These are phyloP conservation scores for Poecilia wingei DNA, from an alignment of 2,797 vertebrate genomes.

Conservation along the genomic window DNA sequence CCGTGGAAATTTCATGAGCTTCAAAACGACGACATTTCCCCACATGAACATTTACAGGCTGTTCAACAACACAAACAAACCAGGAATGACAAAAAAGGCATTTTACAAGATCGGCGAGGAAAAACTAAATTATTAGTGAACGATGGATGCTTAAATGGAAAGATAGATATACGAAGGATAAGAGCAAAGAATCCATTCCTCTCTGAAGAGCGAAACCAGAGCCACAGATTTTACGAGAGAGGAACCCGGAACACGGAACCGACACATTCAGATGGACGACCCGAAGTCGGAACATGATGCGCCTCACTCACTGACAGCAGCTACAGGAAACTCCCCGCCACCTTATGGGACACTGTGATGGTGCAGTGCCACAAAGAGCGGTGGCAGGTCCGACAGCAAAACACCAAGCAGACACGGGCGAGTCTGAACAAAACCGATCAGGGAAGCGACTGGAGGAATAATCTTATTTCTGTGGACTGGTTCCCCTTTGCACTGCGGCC, in stretches of 20 bases:
- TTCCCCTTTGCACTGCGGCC: slow-evolving; percentile 6
- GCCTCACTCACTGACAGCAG: neutral
- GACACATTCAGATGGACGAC: slow-evolving; percentile 37
- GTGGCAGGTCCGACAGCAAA: slow-evolving; percentile 5
- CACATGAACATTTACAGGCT: slow-evolving; percentile 47
- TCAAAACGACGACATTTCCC: slow-evolving; percentile 19
- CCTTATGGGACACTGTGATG: slow-evolving; percentile 10
- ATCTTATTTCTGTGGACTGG: slow-evolving; percentile 14
- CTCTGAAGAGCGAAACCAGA: slow-evolving; percentile 11
- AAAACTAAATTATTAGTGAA: slow-evolving; percentile 25
- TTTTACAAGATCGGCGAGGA: slow-evolving; percentile 23
- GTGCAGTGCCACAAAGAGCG: slow-evolving; percentile 16
- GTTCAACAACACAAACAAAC: slow-evolving; percentile 38
- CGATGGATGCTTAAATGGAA: slow-evolving; percentile 10
- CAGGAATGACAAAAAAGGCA: slow-evolving; percentile 51
- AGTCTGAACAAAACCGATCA: neutral
- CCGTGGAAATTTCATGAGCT: slow-evolving; percentile 27
- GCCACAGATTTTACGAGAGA: slow-evolving; percentile 4
- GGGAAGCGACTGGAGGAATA: slow-evolving; percentile 1
- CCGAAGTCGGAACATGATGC: slow-evolving; percentile 6
- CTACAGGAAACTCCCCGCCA: neutral
- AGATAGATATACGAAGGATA: slow-evolving; percentile 22
- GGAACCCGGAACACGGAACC: slow-evolving; percentile 21
- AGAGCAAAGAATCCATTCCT: slow-evolving; percentile 39
- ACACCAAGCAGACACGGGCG: slow-evolving; percentile 3